Conservation (phyloP, 2,888 invertebrate species). For the Isotomurus palustris region DNA sequence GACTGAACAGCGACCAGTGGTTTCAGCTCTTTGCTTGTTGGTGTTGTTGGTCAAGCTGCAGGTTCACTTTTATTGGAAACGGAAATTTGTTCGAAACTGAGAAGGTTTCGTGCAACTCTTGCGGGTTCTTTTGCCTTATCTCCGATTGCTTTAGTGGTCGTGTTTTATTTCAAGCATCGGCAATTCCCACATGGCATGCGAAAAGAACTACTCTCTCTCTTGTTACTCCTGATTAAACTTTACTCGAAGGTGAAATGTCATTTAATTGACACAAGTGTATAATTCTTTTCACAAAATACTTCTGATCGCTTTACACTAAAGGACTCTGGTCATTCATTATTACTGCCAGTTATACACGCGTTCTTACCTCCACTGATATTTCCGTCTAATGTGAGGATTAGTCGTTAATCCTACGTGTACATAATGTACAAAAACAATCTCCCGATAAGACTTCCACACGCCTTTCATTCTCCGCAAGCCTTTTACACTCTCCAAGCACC, state of each 20-base stretch:
- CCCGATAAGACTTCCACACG: no score
- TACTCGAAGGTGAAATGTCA: conserved; percentile 16
- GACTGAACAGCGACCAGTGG: no score
- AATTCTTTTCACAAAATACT: conserved; percentile 21
- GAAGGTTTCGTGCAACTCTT: background rate
- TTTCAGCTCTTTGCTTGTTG: no score
- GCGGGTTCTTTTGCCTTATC: background rate
- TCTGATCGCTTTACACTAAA: conserved; percentile 23
- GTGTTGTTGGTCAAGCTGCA: background rate
- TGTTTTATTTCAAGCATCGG: background rate
- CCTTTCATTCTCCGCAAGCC: no score
- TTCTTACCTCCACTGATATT: no score
- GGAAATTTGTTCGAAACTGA: conserved; percentile 19
- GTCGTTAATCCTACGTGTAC: no score
- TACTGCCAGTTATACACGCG: no score
- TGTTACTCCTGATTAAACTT: conserved; percentile 1
- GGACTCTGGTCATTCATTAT: no score
- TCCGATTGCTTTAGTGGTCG: background rate
- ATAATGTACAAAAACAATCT: no score
- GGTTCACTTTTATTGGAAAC: conserved; percentile 18
- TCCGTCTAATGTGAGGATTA: no score
- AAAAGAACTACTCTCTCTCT: no score
- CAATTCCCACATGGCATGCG: background rate
- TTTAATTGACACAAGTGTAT: conserved; percentile 23
- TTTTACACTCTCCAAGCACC: no score